Conservation (phyloP, 2,888 invertebrate species). For the Schizaphis graminum region DNA sequence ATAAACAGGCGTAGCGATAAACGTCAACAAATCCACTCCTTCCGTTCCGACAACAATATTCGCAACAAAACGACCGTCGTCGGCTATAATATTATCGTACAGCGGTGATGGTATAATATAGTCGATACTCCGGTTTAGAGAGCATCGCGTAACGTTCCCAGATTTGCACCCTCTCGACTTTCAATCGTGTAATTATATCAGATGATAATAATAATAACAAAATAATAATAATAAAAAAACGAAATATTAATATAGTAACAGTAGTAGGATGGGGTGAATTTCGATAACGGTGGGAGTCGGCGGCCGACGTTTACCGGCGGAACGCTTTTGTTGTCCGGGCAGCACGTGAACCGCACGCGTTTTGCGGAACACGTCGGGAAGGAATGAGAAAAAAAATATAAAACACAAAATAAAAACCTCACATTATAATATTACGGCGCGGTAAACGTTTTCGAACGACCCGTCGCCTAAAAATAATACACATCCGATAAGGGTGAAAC, state of each 20-base stretch:
- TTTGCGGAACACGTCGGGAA: conserved; percentile 25
- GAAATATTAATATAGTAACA: conserved; percentile 51
- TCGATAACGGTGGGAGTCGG: conserved; percentile 64
- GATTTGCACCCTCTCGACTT: conserved; percentile 57
- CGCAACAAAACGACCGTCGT: not conserved
- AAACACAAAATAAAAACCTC: conserved; percentile 47
- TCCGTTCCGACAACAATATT: not conserved
- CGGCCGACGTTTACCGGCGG: conserved; percentile 54
- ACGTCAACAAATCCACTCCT: conserved; percentile 6
- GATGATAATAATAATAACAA: conserved; percentile 46
- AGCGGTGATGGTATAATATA: not conserved
- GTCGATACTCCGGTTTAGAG: not conserved
- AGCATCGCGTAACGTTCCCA: conserved; percentile 28
- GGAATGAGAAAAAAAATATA: conserved; percentile 38
- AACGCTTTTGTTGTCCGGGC: conserved; percentile 35
- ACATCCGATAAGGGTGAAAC: conserved; percentile 20
- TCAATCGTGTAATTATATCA: conserved; percentile 56
- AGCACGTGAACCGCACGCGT: conserved; percentile 65
- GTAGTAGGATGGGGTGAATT: conserved; percentile 59
- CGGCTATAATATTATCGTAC: not conserved
- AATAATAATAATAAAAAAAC: conserved; percentile 22
- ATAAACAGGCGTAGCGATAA: not conserved
- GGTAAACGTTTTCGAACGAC: conserved; percentile 64
- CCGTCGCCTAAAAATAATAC: conserved; percentile 61
- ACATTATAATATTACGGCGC: conserved; percentile 17